Percentiles rank a stretch among this genome's conserved stretches.
Evolutionary conservation across 1,140 invertebrate genomes (phyloP).

Genomic region (Papilio polyxenes): DNA sequence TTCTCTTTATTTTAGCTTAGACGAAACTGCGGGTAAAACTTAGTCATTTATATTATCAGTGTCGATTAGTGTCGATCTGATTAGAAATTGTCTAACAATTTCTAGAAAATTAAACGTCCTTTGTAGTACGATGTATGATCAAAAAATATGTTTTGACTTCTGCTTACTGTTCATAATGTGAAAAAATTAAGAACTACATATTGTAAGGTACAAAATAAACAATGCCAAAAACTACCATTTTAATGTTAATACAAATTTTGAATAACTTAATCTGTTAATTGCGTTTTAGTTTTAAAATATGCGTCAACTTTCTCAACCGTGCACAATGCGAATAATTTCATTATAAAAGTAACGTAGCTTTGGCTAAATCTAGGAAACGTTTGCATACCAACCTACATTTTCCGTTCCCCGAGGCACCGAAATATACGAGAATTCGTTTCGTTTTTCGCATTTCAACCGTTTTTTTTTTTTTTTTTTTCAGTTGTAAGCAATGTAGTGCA

Average conservation of each 20-base stretch:
- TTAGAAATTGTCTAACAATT: too few species aligned
- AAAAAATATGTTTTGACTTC: too few species aligned
- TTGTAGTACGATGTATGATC: too few species aligned
- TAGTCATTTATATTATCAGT: not conserved
- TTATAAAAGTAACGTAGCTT: not conserved
- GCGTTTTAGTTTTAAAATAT: conserved; percentile 10
- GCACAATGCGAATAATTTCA: conserved; percentile 17
- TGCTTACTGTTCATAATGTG: too few species aligned
- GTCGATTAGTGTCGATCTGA: too few species aligned
- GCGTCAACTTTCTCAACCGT: conserved; percentile 3
- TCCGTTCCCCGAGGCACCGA: conserved; percentile 26
- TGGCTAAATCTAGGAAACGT: conserved; percentile 19
- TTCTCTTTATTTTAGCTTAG: too few species aligned
- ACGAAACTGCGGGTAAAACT: too few species aligned
- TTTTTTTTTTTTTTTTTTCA: too few species aligned
- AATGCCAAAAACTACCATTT: not conserved
- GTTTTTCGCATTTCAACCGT: conserved; percentile 23
- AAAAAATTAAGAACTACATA: too few species aligned
- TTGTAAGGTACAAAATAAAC: too few species aligned
- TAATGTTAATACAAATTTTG: not conserved
- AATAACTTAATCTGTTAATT: not conserved
- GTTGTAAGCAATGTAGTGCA: conserved; percentile 17
- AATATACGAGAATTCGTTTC: conserved; percentile 16
- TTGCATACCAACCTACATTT: conserved; percentile 28
- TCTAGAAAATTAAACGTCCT: too few species aligned